These are phyloP conservation scores for Thripadectes ignobilis DNA, from an alignment of 2,797 vertebrate species.

Conservation along the genomic window DNA sequence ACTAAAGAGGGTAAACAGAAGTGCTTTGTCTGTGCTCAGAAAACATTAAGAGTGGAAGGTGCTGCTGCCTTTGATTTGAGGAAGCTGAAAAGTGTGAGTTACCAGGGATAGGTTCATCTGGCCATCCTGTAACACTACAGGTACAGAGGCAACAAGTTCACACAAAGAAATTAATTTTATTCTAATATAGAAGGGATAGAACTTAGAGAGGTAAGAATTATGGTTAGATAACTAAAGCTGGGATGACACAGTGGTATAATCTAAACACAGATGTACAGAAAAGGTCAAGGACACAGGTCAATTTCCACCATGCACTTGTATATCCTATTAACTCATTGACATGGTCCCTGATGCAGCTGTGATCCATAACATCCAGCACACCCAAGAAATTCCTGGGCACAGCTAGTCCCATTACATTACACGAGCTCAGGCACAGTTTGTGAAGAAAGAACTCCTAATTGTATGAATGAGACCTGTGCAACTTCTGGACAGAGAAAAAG, in stretches of 20 bases:
- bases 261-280: background rate
- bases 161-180: too few relatives aligned
- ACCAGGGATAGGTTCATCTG: background rate
- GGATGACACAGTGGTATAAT: background rate
- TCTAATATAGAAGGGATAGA: background rate
- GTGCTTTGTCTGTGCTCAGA: background rate
- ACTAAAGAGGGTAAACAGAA: background rate
- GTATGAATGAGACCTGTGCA: background rate
- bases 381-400: background rate
- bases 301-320: too few relatives aligned
- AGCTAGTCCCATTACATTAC: too few relatives aligned
- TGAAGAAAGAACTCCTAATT: background rate
- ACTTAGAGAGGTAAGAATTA: background rate
- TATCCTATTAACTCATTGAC: background rate
- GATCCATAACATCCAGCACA: background rate
- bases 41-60: background rate
- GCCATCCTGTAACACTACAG: background rate
- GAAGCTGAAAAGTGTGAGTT: background rate
- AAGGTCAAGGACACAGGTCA: background rate
- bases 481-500: background rate
- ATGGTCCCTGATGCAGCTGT: background rate
- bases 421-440: fast-evolving
- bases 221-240: background rate
- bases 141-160: background rate
- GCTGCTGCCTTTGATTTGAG: background rate